These are phyloP conservation scores for Trimorus sp. DNA, from an alignment of 2,888 invertebrate species.

Conservation along the genomic window DNA sequence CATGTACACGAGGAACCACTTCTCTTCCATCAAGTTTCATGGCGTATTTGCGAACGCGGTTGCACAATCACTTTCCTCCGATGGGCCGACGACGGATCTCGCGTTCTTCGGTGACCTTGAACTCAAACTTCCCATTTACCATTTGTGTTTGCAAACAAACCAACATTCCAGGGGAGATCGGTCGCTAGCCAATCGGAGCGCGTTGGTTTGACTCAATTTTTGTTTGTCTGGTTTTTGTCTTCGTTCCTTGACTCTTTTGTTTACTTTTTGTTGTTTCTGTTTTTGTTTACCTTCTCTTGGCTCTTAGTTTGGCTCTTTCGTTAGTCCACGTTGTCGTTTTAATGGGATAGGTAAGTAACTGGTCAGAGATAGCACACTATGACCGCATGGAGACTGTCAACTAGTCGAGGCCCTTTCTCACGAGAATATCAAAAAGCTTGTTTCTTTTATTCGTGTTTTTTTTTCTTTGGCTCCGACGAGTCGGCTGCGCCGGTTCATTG, in stretches of 20 bases:
- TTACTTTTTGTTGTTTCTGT: constrained; percentile 20
- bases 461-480: neutral
- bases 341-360: constrained; percentile 73
- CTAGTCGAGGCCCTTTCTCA: constrained; percentile 60
- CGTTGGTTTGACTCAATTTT: too few species aligned
- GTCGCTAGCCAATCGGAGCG: too few species aligned
- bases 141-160: too few species aligned
- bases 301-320: constrained; percentile 9
- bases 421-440: constrained; percentile 72
- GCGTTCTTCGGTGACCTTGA: too few species aligned
- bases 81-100: too few species aligned
- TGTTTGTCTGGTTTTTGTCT: too few species aligned
- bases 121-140: too few species aligned
- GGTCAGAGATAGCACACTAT: constrained; percentile 66
- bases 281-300: neutral
- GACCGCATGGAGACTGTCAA: constrained; percentile 70
- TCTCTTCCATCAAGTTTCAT: constrained; percentile 47
- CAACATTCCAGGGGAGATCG: too few species aligned
- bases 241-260: constrained; percentile 25
- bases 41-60: constrained; percentile 44
- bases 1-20: constrained; percentile 73
- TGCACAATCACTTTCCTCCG: constrained; percentile 51
- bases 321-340: constrained; percentile 59
- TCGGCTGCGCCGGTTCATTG: neutral
- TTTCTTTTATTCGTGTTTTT: constrained; percentile 60